A percentile compares a stretch with the other conserved stretches of the same genome.
Evolutionary conservation across 2,113 vertebrate species (phyloP).

Genomic region (Bagarius yarrelli): DNA sequence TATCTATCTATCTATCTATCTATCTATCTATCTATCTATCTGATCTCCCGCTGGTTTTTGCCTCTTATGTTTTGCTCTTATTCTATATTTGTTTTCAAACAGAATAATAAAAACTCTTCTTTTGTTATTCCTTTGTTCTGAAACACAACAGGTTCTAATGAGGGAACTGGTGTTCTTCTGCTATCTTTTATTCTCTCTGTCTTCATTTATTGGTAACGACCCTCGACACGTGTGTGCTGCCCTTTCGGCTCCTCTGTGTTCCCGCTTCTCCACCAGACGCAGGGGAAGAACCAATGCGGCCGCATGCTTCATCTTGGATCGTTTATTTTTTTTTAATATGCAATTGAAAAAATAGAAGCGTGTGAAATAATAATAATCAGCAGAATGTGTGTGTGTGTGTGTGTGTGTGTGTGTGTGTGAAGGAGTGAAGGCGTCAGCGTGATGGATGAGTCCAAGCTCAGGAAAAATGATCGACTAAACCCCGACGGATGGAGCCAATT

Average conservation of each 20-base stretch:
- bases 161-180: background rate
- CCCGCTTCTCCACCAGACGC: background rate
- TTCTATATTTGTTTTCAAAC: background rate
- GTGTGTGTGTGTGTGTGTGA: constrained; percentile 6
- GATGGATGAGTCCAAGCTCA: constrained; percentile 16
- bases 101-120: background rate
- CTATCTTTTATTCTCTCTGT: background rate
- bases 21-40: background rate
- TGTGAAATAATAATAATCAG: constrained; percentile 19
- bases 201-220: background rate
- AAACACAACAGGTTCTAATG: constrained; percentile 10
- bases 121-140: constrained; percentile 18
- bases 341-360: background rate
- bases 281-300: background rate
- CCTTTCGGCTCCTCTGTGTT: too few species aligned
- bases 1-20: background rate
- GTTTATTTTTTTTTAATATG: background rate
- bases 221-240: background rate
- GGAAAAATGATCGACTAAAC: constrained; percentile 26
- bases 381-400: background rate
- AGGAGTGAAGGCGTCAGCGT: background rate
- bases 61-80: background rate
- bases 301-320: background rate
- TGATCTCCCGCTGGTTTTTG: background rate
- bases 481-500: constrained; percentile 30